Base-by-base conservation (phyloP, 2,113 vertebrate species). In the Poeciliopsis occidentalis region DNA sequence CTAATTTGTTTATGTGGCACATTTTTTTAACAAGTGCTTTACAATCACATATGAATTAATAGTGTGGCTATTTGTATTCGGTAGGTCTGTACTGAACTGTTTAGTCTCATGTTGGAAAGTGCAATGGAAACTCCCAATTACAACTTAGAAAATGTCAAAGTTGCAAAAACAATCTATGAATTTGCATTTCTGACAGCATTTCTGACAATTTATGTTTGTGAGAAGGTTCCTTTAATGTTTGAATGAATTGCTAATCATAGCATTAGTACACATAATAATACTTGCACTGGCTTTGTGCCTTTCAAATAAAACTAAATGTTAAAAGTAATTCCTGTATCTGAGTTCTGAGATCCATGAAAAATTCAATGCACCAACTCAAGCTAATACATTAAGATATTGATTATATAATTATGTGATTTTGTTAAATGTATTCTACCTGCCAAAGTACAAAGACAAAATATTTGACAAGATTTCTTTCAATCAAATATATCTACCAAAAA, bases 21-120 rank as follows among this genome's bases (percentile, higher is more conserved):
- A 1, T 32, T 32, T 8, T 24, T n/a, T 57, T 54, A 62, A 24
- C 82, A 82, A 31, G 24, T 76, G 69, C 51, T 69, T 19, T 76
- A 67, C 76, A 79, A 71, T 77, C 68, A 77, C 85, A 37, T 13
- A 11, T 76, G n/a, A 54, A 64, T 79, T 69, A 51, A 76, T 60
- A 67, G 26, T 57, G 51, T 5, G 22, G 8, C n/a, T 3, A 24
- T 57, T 57, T n/a, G 7, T 57, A n/a, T 24, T 24, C 51, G 1
- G 17, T 22, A n/a, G n/a, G n/a, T n/a, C n/a, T 1, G 8, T 57
- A n/a, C 8, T n/a, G 22, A 57, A 57, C n/a, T n/a, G 8, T 57
- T 7, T 17, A 57, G 24, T 57, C 24, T 24, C 6, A 57, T 57
- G 22, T n/a, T 57, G 51, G 51, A 57, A 57, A 57, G 24, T 57